These are phyloP conservation scores for Napeogenes sylphis DNA, from an alignment of 2,888 invertebrate genomes.

Conservation along the genomic window DNA sequence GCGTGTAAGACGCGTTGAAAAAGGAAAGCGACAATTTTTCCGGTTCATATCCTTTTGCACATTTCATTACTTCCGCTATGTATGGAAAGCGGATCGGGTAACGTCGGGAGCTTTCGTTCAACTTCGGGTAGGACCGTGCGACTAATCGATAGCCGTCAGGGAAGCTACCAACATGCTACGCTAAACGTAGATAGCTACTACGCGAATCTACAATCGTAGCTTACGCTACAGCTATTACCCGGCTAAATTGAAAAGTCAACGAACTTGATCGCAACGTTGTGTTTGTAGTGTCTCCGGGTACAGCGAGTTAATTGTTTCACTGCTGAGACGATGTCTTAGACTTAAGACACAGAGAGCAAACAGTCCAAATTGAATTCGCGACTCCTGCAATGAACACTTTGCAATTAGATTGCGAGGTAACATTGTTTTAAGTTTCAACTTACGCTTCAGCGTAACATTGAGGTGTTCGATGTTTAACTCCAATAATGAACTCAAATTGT, in stretches of 20 bases:
- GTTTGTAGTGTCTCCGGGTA: constrained; percentile 36
- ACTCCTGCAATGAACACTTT: neutral
- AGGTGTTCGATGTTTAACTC: too few relatives aligned
- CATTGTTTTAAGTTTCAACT: constrained; percentile 25
- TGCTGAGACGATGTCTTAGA: constrained; percentile 36
- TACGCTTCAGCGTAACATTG: neutral
- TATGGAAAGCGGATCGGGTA: constrained; percentile 57
- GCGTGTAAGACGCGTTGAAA: constrained; percentile 66
- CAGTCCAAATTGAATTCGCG: constrained; percentile 37
- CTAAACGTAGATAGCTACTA: constrained; percentile 53
- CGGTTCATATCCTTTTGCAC: constrained; percentile 76
- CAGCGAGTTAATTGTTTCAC: constrained; percentile 40
- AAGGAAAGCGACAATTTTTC: constrained; percentile 74
- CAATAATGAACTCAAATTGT: too few relatives aligned
- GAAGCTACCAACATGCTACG: constrained; percentile 48
- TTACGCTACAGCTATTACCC: constrained; percentile 54
- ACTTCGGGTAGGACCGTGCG: constrained; percentile 50
- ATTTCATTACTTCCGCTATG: constrained; percentile 76
- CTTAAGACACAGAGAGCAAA: constrained; percentile 39
- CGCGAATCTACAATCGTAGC: constrained; percentile 63
- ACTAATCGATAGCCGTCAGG: constrained; percentile 69
- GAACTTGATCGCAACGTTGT: constrained; percentile 48
- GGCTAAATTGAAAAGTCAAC: constrained; percentile 47
- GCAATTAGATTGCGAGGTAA: constrained; percentile 29
- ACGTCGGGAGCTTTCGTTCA: constrained; percentile 50